Evolutionary conservation across 2,797 vertebrate species (phyloP).

Genomic region (Takifugu rubripes): DNA sequence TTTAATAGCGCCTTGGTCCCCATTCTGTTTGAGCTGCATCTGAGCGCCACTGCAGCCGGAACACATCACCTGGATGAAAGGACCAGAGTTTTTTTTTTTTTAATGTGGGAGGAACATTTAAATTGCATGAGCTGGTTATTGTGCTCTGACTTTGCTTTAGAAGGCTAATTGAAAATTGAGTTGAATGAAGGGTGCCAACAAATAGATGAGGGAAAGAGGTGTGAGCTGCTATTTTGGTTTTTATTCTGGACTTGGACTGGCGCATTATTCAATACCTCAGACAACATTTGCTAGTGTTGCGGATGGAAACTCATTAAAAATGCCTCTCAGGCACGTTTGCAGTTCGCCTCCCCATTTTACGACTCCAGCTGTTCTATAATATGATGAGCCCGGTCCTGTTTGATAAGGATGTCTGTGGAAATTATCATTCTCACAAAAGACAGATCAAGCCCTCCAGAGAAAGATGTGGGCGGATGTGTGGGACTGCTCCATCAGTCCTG

Average conservation of each 20-base stretch:
- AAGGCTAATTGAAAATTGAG: slow-evolving; percentile 61
- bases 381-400: slow-evolving; percentile 29
- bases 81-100: slow-evolving; percentile 34
- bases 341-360: slow-evolving; percentile 14
- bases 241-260: slow-evolving; percentile 1
- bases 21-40: slow-evolving; percentile 52
- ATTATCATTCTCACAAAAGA: slow-evolving; percentile 50
- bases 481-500: slow-evolving; percentile 43
- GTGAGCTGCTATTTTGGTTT: slow-evolving; percentile 10
- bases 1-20: slow-evolving; percentile 42
- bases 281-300: not conserved
- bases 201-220: slow-evolving; percentile 7
- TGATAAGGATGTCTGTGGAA: slow-evolving; percentile 54
- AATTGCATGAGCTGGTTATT: slow-evolving; percentile 69
- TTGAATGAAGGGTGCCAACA: slow-evolving; percentile 34
- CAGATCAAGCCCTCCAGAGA: slow-evolving; percentile 47
- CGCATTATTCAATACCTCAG: slow-evolving; percentile 21
- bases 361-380: slow-evolving; percentile 18
- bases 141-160: slow-evolving; percentile 51
- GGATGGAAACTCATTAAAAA: too few species aligned
- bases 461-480: slow-evolving; percentile 53
- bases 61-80: slow-evolving; percentile 62
- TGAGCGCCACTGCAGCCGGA: slow-evolving; percentile 42
- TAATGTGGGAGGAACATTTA: slow-evolving; percentile 58
- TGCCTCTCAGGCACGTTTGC: slow-evolving; percentile 12